Evolutionary conservation across 2,888 invertebrate genomes (phyloP).

Genomic region (Colostygia pectinataria): DNA sequence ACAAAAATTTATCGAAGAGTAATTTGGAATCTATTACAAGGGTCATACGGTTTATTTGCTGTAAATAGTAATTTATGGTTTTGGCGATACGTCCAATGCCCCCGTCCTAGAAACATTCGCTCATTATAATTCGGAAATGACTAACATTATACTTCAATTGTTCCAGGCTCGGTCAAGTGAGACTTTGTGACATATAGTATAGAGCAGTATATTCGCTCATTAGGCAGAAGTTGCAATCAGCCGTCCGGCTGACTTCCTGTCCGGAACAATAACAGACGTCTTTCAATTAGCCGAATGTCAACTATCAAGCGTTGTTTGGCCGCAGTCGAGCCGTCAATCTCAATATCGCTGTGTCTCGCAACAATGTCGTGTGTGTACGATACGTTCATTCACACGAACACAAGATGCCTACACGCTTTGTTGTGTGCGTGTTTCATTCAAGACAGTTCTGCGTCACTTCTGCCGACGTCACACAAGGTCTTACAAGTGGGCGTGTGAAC

Average conservation of each 20-base stretch:
- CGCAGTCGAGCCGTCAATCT: constrained; percentile 63
- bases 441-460: constrained; percentile 75
- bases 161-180: constrained; percentile 66
- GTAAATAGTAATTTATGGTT: constrained; percentile 49
- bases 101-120: constrained; percentile 62
- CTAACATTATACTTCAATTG: constrained; percentile 68
- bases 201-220: constrained; percentile 48
- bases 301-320: constrained; percentile 59
- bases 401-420: constrained; percentile 20
- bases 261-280: constrained; percentile 58
- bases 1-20: constrained; percentile 30
- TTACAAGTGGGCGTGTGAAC: constrained; percentile 74
- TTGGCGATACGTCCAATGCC: constrained; percentile 73
- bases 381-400: constrained; percentile 67
- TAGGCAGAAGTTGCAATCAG: constrained; percentile 45
- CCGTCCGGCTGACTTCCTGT: constrained; percentile 44
- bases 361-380: constrained; percentile 58
- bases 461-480: constrained; percentile 68
- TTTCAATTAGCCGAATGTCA: constrained; percentile 64
- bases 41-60: constrained; percentile 45
- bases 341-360: constrained; percentile 54
- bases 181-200: constrained; percentile 55
- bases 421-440: constrained; percentile 72
- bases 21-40: constrained; percentile 28
- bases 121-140: constrained; percentile 80